A percentile compares a stretch with the other conserved stretches of the same genome.
phyloP scores from a whole-genome alignment of 2,888 invertebrate genomes.

The Stenotaenia linearis region DNA sequence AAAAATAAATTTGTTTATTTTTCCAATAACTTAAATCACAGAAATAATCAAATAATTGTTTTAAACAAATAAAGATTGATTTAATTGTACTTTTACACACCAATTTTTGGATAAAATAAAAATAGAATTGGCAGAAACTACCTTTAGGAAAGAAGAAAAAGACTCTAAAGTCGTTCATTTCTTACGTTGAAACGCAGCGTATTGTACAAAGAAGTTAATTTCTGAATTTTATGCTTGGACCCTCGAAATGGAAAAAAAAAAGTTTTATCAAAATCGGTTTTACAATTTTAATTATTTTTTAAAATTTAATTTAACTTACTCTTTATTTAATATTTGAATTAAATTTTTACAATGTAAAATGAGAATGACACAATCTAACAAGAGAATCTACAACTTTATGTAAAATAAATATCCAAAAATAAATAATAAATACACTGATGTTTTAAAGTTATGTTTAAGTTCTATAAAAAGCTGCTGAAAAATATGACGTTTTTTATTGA shows the following conservation, averaged over 20 bases:
- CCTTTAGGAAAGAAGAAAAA: background rate
- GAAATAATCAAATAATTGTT: background rate
- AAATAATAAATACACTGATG: background rate
- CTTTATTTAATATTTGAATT: background rate
- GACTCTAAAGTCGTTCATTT: background rate
- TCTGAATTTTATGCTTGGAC: background rate
- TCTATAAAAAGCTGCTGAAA: slow-evolving; percentile 6
- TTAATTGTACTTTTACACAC: background rate
- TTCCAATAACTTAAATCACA: background rate
- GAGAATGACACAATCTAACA: background rate
- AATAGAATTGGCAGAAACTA: background rate
- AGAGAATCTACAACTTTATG: background rate
- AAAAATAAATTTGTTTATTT: slow-evolving; percentile 13
- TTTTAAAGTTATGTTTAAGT: background rate
- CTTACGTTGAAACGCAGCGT: background rate
- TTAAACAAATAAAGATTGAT: background rate
- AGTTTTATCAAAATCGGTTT: background rate
- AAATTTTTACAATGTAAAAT: background rate
- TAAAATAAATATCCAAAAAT: background rate
- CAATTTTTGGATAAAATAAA: background rate
- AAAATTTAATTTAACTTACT: background rate
- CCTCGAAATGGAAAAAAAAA: background rate
- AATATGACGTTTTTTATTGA: slow-evolving; percentile 5
- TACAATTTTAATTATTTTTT: background rate
- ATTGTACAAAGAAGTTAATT: background rate